Conservation (phyloP, 30 jellyfish, hydroid and myxozoan genomes). For the Rhopilema esculentum region DNA sequence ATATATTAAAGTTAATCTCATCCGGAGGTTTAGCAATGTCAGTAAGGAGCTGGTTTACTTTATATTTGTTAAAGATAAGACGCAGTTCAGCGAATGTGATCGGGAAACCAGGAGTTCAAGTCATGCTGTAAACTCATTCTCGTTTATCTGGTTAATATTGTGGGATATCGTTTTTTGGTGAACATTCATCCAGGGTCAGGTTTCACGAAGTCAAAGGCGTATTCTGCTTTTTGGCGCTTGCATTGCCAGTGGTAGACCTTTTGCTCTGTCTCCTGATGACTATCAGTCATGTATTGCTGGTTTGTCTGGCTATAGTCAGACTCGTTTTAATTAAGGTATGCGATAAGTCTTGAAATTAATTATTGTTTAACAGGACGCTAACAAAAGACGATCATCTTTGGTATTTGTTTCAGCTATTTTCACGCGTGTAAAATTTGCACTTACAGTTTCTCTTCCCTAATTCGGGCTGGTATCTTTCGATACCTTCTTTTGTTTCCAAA, state of each 20-base stretch:
- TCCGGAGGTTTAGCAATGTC: not conserved
- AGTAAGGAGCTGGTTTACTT: not conserved
- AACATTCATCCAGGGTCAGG: not conserved
- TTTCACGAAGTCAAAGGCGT: not conserved
- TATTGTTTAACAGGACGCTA: too few relatives aligned
- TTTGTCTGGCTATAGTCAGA: not conserved
- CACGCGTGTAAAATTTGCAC: too few relatives aligned
- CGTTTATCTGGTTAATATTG: not conserved
- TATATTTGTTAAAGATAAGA: not conserved
- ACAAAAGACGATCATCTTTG: too few relatives aligned
- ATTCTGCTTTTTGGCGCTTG: not conserved
- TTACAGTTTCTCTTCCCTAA: too few relatives aligned
- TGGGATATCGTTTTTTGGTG: not conserved
- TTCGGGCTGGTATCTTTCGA: too few relatives aligned
- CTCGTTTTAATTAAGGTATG: not conserved
- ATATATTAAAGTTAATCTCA: not conserved
- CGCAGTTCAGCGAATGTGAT: not conserved
- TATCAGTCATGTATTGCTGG: not conserved
- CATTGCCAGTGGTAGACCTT: not conserved
- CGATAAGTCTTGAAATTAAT: not conserved
- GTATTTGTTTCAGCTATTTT: too few relatives aligned
- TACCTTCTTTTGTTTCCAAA: too few relatives aligned
- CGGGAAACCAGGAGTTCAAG: not conserved
- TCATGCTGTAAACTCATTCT: not conserved
- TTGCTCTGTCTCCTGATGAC: not conserved